phyloP scores from a whole-genome alignment of 2,888 invertebrate genomes.

The Boloria selene region DNA sequence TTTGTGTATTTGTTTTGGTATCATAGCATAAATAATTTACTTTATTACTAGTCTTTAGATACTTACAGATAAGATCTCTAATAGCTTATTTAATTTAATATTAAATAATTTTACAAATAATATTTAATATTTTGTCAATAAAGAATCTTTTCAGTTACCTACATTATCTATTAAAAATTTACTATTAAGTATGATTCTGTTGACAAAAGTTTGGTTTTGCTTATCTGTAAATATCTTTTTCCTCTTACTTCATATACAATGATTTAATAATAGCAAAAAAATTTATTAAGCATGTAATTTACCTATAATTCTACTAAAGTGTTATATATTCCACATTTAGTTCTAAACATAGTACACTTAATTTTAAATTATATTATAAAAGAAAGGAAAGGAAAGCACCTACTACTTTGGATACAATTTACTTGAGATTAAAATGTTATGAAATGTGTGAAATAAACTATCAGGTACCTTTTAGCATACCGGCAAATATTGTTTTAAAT shows the following conservation, averaged over 20 bases:
- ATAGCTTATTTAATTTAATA: neutral
- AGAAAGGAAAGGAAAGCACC: slow-evolving; percentile 3
- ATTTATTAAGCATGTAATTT: slow-evolving; percentile 1
- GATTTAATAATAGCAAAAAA: slow-evolving; percentile 8
- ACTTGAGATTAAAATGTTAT: too few species aligned
- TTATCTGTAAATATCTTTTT: slow-evolving; percentile 32
- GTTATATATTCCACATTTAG: slow-evolving; percentile 8
- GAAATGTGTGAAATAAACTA: neutral
- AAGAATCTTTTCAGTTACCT: neutral
- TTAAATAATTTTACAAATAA: neutral
- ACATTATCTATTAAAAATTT: slow-evolving; percentile 2
- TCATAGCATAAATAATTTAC: slow-evolving; percentile 11
- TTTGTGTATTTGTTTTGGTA: slow-evolving; percentile 6
- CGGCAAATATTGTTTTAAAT: slow-evolving; percentile 7
- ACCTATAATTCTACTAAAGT: slow-evolving; percentile 12
- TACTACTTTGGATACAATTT: neutral
- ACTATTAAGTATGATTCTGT: neutral
- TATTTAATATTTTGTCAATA: neutral
- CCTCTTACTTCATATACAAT: slow-evolving; percentile 16
- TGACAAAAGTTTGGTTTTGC: slow-evolving; percentile 1
- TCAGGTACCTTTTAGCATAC: slow-evolving; percentile 21
- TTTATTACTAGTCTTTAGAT: slow-evolving; percentile 16
- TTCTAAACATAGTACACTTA: neutral
- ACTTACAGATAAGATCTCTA: slow-evolving; percentile 21
- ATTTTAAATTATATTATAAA: neutral